These are phyloP conservation scores for Syrmaticus mikado DNA, from an alignment of 2,113 vertebrate genomes.

Conservation along the genomic window DNA sequence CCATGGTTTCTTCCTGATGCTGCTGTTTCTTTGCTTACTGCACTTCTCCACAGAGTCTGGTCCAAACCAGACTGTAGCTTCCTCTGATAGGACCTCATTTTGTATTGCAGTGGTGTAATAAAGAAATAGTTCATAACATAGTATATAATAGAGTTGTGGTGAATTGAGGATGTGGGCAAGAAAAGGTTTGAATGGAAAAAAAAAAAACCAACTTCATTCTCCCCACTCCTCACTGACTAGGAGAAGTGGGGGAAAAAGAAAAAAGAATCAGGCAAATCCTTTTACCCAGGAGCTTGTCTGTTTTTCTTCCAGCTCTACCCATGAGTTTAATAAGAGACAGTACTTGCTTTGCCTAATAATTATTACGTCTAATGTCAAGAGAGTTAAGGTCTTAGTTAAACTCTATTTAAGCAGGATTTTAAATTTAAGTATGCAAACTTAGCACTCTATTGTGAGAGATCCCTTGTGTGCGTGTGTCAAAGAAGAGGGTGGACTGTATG, in stretches of 20 bases:
- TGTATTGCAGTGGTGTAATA: too few species aligned
- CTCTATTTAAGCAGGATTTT: slow-evolving; percentile 43
- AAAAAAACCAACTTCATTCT: not conserved
- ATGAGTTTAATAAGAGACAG: slow-evolving; percentile 35
- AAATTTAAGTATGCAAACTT: slow-evolving; percentile 41
- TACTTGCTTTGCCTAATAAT: slow-evolving; percentile 39
- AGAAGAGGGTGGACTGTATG: not conserved
- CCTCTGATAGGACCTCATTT: not conserved
- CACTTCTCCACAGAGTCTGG: accelerated
- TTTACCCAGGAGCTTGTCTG: not conserved
- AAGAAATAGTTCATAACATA: not conserved
- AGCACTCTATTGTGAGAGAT: not conserved
- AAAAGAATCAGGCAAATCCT: not conserved
- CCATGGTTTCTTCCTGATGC: not conserved
- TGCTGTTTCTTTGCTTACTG: not conserved
- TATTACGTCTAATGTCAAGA: slow-evolving; percentile 30
- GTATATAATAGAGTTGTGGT: not conserved
- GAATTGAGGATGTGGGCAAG: not conserved
- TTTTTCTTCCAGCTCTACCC: not conserved
- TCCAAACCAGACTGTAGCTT: not conserved
- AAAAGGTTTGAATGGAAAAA: not conserved
- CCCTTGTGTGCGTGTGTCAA: not conserved
- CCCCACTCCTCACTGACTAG: not conserved
- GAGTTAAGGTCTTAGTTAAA: slow-evolving; percentile 38
- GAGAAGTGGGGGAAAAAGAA: not conserved